A percentile compares a stretch with the other conserved stretches of the same genome.
phyloP scores from a whole-genome alignment of 2,113 vertebrate genomes.

The Laticauda laticaudata region DNA sequence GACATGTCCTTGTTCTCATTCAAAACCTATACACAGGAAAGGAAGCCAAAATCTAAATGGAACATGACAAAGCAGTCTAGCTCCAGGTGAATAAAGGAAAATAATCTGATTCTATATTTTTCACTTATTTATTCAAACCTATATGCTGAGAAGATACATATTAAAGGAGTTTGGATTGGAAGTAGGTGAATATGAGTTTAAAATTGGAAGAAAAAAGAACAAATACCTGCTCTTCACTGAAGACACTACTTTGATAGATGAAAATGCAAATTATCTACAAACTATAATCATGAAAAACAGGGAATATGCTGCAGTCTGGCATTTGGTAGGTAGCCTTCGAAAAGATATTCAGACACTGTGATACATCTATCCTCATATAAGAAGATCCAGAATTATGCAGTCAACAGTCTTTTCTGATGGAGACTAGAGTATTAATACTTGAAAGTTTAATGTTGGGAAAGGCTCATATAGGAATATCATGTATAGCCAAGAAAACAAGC shows the following conservation, averaged over 20 bases:
- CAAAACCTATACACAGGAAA: not conserved
- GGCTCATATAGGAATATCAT: not conserved
- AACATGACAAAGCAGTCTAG: not conserved
- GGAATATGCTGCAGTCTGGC: not conserved
- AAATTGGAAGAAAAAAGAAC: not conserved
- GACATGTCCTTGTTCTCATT: not conserved
- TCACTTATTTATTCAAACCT: not conserved
- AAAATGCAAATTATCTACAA: not conserved
- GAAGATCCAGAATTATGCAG: not conserved
- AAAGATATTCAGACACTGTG: not conserved
- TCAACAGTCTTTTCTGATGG: not conserved
- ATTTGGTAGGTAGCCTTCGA: not conserved
- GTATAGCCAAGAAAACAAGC: not conserved
- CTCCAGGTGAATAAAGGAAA: not conserved
- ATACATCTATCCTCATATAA: not conserved
- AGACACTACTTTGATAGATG: not conserved
- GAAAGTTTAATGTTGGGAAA: not conserved
- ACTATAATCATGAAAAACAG: not conserved
- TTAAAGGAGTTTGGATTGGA: not conserved
- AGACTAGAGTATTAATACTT: not conserved
- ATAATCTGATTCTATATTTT: not conserved
- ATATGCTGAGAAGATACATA: not conserved
- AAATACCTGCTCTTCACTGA: not conserved
- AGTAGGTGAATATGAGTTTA: not conserved
- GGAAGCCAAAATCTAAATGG: not conserved